Conservation (phyloP, 1,140 invertebrate genomes). For the Cydia pomonella region DNA sequence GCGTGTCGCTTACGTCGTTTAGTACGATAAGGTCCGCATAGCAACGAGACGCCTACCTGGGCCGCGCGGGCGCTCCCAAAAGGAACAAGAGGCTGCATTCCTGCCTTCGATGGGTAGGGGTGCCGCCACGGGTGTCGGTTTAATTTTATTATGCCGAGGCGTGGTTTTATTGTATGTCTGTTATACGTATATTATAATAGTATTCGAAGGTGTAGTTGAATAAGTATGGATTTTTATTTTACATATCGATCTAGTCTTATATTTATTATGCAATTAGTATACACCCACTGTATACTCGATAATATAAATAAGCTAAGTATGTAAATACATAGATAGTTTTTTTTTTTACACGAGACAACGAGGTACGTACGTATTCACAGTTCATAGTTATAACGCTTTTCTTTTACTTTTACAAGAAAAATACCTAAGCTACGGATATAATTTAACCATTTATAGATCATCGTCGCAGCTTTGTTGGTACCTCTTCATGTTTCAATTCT, state of each 20-base stretch:
- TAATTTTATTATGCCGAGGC: constrained; percentile 5
- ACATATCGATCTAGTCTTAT: constrained; percentile 56
- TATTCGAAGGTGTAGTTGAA: neutral
- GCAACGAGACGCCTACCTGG: constrained; percentile 60
- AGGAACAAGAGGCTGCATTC: constrained; percentile 77
- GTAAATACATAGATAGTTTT: too few relatives aligned
- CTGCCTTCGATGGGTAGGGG: constrained; percentile 50
- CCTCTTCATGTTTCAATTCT: too few relatives aligned
- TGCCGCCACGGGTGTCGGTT: constrained; percentile 38
- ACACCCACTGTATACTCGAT: too few relatives aligned
- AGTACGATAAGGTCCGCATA: constrained; percentile 33
- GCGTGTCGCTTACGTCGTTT: neutral
- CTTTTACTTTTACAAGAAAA: too few relatives aligned
- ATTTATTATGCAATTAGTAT: too few relatives aligned
- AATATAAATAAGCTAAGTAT: too few relatives aligned
- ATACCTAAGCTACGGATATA: too few relatives aligned
- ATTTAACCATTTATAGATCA: too few relatives aligned
- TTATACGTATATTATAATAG: neutral
- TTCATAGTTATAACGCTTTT: too few relatives aligned
- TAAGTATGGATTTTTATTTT: neutral
- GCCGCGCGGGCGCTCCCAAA: constrained; percentile 77
- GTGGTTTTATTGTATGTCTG: constrained; percentile 10
- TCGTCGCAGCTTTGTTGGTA: too few relatives aligned
- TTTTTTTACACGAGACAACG: too few relatives aligned
- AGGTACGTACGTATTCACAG: too few relatives aligned